Evolutionary conservation across 2,113 vertebrate species (phyloP).

Genomic region (Axis porcinus): DNA sequence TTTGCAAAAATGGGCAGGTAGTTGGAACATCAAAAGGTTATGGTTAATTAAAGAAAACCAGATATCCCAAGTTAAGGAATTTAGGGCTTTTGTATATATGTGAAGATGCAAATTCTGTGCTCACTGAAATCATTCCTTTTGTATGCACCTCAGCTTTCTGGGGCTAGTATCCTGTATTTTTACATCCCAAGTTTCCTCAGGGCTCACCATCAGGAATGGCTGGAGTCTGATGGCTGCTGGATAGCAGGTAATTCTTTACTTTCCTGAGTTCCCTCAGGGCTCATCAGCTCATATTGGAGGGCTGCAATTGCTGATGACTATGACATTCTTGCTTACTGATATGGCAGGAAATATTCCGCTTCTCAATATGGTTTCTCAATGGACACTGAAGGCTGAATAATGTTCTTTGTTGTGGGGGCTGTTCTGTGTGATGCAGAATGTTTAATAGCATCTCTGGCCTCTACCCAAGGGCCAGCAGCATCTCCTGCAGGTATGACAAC

Average conservation of each 20-base stretch:
- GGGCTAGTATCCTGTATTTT: background rate
- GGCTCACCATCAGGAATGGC: background rate
- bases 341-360: background rate
- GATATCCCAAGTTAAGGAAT: background rate
- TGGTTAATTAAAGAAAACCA: background rate
- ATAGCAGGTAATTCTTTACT: background rate
- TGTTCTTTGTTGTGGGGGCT: rapidly evolving
- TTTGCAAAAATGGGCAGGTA: background rate
- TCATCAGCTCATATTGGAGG: background rate
- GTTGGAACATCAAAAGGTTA: background rate
- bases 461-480: rapidly evolving
- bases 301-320: background rate
- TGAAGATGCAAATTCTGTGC: background rate
- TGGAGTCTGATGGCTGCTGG: background rate
- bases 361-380: background rate
- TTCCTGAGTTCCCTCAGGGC: background rate
- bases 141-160: background rate
- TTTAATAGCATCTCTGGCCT: too few species aligned
- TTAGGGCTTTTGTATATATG: background rate
- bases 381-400: rapidly evolving
- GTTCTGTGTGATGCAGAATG: rapidly evolving
- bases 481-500: background rate
- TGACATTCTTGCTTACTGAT: background rate
- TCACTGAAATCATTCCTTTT: background rate
- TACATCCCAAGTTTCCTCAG: background rate